Conservation (phyloP, 1,140 invertebrate genomes). For the Apis mellifera region DNA sequence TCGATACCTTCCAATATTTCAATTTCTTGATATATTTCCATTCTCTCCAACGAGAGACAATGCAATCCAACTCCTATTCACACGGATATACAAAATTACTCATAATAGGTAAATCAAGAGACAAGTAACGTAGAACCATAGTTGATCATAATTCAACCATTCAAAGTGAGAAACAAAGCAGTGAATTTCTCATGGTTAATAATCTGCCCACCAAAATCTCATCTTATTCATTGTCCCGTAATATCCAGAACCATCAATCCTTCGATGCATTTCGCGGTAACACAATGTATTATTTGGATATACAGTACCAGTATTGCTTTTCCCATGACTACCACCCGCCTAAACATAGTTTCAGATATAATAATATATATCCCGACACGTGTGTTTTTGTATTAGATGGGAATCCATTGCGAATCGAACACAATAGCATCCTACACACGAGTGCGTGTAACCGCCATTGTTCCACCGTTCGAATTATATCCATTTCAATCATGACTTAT, state of each 20-base stretch:
- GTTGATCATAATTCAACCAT: not conserved
- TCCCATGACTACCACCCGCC: not conserved
- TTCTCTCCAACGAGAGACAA: no score
- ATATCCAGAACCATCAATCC: not conserved
- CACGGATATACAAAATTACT: not conserved
- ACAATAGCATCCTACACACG: conserved; percentile 11
- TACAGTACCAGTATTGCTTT: conserved; percentile 35
- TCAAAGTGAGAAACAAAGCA: not conserved
- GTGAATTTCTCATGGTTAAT: not conserved
- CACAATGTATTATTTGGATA: conserved; percentile 24
- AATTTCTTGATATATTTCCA: not conserved
- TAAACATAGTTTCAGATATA: conserved; percentile 42
- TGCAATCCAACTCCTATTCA: not conserved
- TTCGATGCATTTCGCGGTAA: conserved; percentile 17
- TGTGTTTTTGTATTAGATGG: conserved; percentile 11
- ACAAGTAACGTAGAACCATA: not conserved
- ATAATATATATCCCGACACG: conserved; percentile 39
- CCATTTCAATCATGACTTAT: conserved; percentile 24
- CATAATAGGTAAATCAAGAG: not conserved
- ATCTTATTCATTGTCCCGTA: no score
- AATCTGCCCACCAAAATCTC: not conserved
- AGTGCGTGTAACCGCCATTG: not conserved
- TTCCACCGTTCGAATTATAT: conserved; percentile 53
- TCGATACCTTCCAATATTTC: not conserved
- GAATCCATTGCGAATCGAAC: not conserved